A percentile compares a stretch with the other conserved stretches of the same genome.
phyloP scores from a whole-genome alignment of 2,888 invertebrate species.

The Melipona beecheii region DNA sequence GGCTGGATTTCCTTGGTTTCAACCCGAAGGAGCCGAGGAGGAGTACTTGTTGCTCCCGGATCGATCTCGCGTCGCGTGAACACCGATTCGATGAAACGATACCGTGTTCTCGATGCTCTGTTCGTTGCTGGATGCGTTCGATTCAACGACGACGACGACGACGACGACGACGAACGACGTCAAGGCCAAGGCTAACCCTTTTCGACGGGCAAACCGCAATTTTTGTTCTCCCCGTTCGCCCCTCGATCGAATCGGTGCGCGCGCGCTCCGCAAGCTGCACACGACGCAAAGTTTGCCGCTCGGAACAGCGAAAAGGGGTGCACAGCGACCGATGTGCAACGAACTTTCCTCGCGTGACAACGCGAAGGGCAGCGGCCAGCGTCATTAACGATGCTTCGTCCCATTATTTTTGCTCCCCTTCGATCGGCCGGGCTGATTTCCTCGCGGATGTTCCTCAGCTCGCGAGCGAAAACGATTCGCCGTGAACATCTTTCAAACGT shows the following conservation, averaged over 20 bases:
- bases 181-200: constrained; percentile 43
- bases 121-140: neutral
- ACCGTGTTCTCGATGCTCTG: constrained; percentile 6
- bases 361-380: constrained; percentile 9
- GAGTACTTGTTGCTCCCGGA: constrained; percentile 63
- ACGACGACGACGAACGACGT: neutral
- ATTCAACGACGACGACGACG: constrained; percentile 16
- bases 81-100: constrained; percentile 41
- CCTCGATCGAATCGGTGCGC: constrained; percentile 20
- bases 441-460: neutral
- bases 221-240: constrained; percentile 35
- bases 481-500: neutral
- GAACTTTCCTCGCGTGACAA: constrained; percentile 63
- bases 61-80: constrained; percentile 53
- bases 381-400: constrained; percentile 5
- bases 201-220: constrained; percentile 32
- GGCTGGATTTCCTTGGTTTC: constrained; percentile 39
- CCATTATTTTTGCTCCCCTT: constrained; percentile 1
- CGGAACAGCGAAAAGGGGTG: constrained; percentile 30
- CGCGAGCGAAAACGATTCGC: neutral
- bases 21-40: constrained; percentile 48
- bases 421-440: constrained; percentile 2
- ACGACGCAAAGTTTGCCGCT: constrained; percentile 41
- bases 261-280: constrained; percentile 32
- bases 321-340: constrained; percentile 19